These are phyloP conservation scores for Spea bombifrons DNA, from an alignment of 2,113 vertebrate genomes.

Conservation along the genomic window DNA sequence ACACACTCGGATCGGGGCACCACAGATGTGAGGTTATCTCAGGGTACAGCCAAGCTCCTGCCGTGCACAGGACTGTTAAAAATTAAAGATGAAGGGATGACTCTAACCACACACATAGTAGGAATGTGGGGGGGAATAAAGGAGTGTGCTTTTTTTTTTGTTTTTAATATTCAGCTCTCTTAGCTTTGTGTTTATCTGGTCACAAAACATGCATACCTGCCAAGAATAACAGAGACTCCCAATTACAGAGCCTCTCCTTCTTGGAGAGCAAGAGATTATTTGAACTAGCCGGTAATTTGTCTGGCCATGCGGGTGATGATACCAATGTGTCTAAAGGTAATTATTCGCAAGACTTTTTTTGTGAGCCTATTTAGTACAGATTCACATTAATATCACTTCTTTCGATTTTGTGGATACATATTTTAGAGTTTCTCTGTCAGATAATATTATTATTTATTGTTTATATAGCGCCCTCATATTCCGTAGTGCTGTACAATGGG, in stretches of 20 bases:
- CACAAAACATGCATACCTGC: slow-evolving; percentile 43
- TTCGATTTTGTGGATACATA: no score
- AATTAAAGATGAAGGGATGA: slow-evolving; percentile 43
- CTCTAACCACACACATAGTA: slow-evolving; percentile 43
- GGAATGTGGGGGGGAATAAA: slow-evolving; percentile 39
- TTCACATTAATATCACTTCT: neutral
- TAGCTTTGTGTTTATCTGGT: slow-evolving; percentile 44
- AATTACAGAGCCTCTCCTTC: slow-evolving; percentile 41
- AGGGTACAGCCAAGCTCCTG: slow-evolving; percentile 39
- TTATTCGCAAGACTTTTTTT: neutral
- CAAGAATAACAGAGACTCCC: slow-evolving; percentile 41
- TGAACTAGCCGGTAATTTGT: slow-evolving; percentile 35
- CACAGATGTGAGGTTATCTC: slow-evolving; percentile 41
- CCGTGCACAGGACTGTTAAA: slow-evolving; percentile 34
- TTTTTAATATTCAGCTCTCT: slow-evolving; percentile 46
- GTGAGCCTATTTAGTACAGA: neutral
- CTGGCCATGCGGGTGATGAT: slow-evolving; percentile 13
- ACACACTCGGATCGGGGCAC: slow-evolving; percentile 16
- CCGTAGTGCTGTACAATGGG: no score
- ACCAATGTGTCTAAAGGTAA: slow-evolving; percentile 2
- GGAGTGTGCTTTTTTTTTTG: slow-evolving; percentile 37
- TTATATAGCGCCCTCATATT: no score
- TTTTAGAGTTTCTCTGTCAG: no score
- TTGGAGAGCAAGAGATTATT: slow-evolving; percentile 35
- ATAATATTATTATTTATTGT: no score